Evolutionary conservation across 2,888 invertebrate genomes (phyloP), one percentile per base, ranked within the genome.

Genomic region (Heteropelma amictum): DNA sequence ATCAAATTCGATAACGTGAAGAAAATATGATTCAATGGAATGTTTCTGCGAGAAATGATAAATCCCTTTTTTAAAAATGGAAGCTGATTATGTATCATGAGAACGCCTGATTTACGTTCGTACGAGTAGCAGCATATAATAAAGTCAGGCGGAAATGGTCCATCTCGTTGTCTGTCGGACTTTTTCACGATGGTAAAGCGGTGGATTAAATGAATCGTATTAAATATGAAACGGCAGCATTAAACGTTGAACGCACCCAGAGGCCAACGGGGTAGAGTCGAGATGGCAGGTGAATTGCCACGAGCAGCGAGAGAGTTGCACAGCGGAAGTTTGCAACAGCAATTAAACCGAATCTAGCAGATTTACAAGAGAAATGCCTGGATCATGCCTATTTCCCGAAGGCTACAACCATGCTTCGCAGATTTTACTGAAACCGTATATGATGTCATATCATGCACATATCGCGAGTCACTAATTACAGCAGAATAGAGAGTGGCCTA

Each of bases 301-400:
- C 54, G 61, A 73, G 64, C 69, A 76, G 65, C 28, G 19, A 21
- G 49, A 38, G 67, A 60, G 53, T 45, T 65, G 61, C 61, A 56
- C 42, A 58, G 35, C 35, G 38, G 49, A 40, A 76, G 78, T 77
- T 77, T 77, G 75, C 67, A 70, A 72, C 75, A 73, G 72, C 72
- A 78, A 75, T 77, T 78, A 77, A 77, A 77, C 75, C 72, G 72
- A 72, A 72, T 76, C 77, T 71, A 77, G 72, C 69, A 58, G 72
- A 72, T 78, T 78, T 75, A 28, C 70, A 60, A 77, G 69, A 40
- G 51, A 75, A 75, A 72, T 78, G 77, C 72, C 75, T 64, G 69
- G 47, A 65, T 33, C 64, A 60, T 38, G 35, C 73, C 35, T 63
- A 49, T 42, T 45, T 60, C 61, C 69, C 73, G 17, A 65, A 33